phyloP scores from a whole-genome alignment of 2,888 invertebrate genomes.

The Tachina lurida region DNA sequence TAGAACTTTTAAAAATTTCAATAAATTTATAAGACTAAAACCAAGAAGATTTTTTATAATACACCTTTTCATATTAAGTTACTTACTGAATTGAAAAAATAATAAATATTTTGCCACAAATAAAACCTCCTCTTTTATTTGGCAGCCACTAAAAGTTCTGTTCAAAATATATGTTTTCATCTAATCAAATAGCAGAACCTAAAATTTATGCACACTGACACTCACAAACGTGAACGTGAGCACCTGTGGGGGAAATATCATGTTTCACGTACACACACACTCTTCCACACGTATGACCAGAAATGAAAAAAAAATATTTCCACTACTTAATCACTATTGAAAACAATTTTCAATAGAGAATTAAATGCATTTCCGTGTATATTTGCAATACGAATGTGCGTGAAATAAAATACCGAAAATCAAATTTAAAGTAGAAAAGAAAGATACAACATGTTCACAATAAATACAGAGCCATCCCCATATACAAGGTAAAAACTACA shows the following conservation, averaged over 20 bases:
- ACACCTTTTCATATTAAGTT: constrained; percentile 26
- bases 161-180: constrained; percentile 26
- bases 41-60: background rate
- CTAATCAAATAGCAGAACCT: constrained; percentile 51
- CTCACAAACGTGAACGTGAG: background rate
- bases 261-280: constrained; percentile 42
- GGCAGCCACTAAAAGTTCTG: constrained; percentile 10
- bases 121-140: constrained; percentile 52
- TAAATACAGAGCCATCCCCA: constrained; percentile 1
- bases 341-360: constrained; percentile 30
- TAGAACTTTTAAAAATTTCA: background rate
- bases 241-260: constrained; percentile 67
- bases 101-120: constrained; percentile 70
- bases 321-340: constrained; percentile 15
- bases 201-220: constrained; percentile 14
- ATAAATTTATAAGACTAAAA: background rate
- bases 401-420: constrained; percentile 58
- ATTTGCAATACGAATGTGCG: constrained; percentile 45
- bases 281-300: background rate
- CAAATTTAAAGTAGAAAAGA: constrained; percentile 58
- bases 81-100: background rate
- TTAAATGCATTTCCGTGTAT: constrained; percentile 69
- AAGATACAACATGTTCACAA: constrained; percentile 46
- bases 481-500: constrained; percentile 43
- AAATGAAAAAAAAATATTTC: background rate